Conservation (phyloP, 2,888 invertebrate species). For the Clitarchus hookeri region DNA sequence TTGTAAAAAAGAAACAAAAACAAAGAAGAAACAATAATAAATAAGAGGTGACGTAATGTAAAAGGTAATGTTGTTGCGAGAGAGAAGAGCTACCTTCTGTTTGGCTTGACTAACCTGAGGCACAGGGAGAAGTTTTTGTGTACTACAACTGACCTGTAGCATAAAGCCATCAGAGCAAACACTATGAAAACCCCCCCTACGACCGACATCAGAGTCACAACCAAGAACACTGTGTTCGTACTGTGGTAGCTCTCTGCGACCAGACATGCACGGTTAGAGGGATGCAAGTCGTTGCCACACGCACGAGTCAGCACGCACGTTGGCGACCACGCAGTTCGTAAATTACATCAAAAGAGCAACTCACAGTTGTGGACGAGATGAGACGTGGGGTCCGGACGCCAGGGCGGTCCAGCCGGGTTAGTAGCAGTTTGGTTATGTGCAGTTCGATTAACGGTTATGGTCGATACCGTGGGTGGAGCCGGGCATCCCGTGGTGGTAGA, state of each 20-base stretch:
- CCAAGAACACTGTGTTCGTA: conserved; percentile 96
- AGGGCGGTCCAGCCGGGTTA: not conserved
- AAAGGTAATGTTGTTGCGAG: not conserved
- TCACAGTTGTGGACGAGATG: conserved; percentile 34
- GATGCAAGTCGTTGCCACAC: not conserved
- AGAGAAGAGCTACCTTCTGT: conserved; percentile 29
- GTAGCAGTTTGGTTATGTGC: not conserved
- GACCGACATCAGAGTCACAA: conserved; percentile 97
- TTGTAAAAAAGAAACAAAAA: not conserved
- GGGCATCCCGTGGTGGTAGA: not conserved
- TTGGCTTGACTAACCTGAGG: conserved; percentile 97
- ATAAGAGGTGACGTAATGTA: not conserved
- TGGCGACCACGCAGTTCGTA: not conserved
- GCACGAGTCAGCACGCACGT: too few species aligned
- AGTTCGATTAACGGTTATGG: not conserved
- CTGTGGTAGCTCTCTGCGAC: conserved; percentile 91
- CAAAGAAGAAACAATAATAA: not conserved
- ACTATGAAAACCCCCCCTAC: conserved; percentile 99
- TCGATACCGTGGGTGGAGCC: not conserved
- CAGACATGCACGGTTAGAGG: conserved; percentile 43
- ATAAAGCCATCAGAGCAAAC: conserved; percentile 98
- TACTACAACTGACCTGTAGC: conserved; percentile 99
- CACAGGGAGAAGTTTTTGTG: conserved; percentile 98
- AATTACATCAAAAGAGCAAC: conserved; percentile 30
- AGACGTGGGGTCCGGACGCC: conserved; percentile 16